phyloP scores from a whole-genome alignment of 2,113 vertebrate genomes.

The Xenopus tropicalis region UCB_Xtro_10.0 CM004443.2:178083001-178083500 shows the following conservation, averaged over 20 bases:
- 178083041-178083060: constrained; percentile 26
- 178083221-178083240: constrained; percentile 45
- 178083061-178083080: constrained; percentile 37
- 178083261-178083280: constrained; percentile 41
- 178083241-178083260: constrained; percentile 38
- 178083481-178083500: constrained; percentile 23
- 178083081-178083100: constrained; percentile 44
- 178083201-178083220: constrained; percentile 37
- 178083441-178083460: constrained; percentile 22
- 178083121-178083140: constrained; percentile 42
- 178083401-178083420: constrained; percentile 23
- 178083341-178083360: constrained; percentile 15
- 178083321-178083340: constrained; percentile 28
- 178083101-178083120: constrained; percentile 45
- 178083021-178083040: constrained; percentile 33
- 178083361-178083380: constrained; percentile 5
- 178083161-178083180: constrained; percentile 45
- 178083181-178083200: constrained; percentile 45
- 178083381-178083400: constrained; percentile 7
- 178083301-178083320: constrained; percentile 27
- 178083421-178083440: constrained; percentile 22
- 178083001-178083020: constrained; percentile 8
- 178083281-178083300: constrained; percentile 35
- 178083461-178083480: constrained; percentile 12
- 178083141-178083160: constrained; percentile 44